phyloP scores from a whole-genome alignment of 2,797 vertebrate species.

The Sebastes trivittatus region DNA sequence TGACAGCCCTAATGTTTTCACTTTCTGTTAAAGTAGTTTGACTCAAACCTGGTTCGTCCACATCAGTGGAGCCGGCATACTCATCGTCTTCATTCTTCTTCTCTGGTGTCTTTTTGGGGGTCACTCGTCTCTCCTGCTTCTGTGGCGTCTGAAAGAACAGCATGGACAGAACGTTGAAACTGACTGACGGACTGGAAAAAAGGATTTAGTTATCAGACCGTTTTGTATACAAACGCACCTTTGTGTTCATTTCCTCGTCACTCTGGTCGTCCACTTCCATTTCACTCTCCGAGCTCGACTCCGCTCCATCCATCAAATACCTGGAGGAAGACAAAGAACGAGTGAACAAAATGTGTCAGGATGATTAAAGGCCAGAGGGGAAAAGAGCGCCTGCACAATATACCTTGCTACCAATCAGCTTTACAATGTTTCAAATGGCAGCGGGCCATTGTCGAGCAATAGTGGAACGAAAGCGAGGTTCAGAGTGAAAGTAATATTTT shows the following conservation, averaged over 20 bases:
- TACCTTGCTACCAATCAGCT: constrained; percentile 30
- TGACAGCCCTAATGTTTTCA: not conserved
- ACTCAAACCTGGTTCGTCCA: constrained; percentile 81
- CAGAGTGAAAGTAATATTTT: constrained; percentile 18
- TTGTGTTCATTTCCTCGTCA: constrained; percentile 66
- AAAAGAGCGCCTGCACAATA: not conserved
- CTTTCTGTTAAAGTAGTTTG: not conserved
- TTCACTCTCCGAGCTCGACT: constrained; percentile 86
- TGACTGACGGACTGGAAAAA: not conserved
- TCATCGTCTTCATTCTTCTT: constrained; percentile 73
- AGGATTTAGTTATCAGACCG: not conserved
- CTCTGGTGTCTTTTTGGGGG: constrained; percentile 56
- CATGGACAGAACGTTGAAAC: not conserved
- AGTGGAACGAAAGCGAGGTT: not conserved
- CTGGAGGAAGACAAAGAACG: constrained; percentile 62
- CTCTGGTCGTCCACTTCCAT: constrained; percentile 79
- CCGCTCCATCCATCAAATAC: constrained; percentile 87
- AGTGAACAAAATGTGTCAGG: constrained; percentile 18
- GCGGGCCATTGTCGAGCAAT: not conserved
- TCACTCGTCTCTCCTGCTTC: constrained; percentile 61
- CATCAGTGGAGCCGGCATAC: constrained; percentile 84
- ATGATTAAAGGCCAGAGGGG: constrained; percentile 44
- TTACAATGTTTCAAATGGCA: constrained; percentile 11
- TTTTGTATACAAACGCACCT: constrained; percentile 43
- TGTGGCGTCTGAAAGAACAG: constrained; percentile 46